These are phyloP conservation scores for Laothoe populi DNA, from an alignment of 2,888 invertebrate species.

Conservation along the genomic window DNA sequence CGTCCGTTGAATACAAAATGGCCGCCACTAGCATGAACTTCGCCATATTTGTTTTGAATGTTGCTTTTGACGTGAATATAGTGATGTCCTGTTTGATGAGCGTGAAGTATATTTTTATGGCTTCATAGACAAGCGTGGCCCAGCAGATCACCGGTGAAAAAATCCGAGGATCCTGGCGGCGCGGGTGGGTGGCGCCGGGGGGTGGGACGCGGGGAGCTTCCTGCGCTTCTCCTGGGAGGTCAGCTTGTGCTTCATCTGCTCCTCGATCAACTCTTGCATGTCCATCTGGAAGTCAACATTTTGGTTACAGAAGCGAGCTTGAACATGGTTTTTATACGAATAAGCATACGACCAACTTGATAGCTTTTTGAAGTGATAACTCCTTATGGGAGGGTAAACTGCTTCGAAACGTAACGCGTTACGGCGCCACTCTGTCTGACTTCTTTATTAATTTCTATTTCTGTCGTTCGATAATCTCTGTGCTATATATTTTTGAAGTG, in stretches of 20 bases:
- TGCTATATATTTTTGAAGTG: no score
- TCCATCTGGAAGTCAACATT: constrained; percentile 89
- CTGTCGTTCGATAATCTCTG: no score
- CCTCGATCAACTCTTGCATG: constrained; percentile 96
- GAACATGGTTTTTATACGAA: no score
- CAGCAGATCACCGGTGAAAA: constrained; percentile 83
- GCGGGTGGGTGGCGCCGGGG: constrained; percentile 68
- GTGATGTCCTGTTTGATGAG: constrained; percentile 59
- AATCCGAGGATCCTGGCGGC: constrained; percentile 75
- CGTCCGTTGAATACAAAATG: constrained; percentile 58
- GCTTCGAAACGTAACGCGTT: no score
- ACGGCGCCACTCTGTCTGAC: no score
- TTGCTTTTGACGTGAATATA: constrained; percentile 52
- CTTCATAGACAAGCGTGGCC: constrained; percentile 56
- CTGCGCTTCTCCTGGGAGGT: constrained; percentile 86
- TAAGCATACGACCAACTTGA: no score
- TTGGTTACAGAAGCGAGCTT: not conserved
- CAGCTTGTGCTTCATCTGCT: constrained; percentile 95
- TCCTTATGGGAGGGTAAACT: no score
- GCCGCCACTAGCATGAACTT: constrained; percentile 51
- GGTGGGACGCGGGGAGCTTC: constrained; percentile 74
- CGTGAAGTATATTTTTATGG: constrained; percentile 64
- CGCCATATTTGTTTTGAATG: constrained; percentile 50
- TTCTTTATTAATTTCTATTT: no score
- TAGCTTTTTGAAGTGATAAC: no score